Evolutionary conservation across 2,797 vertebrate genomes (phyloP), one percentile per base, ranked within the genome.

Genomic region (Macrochelys suwanniensis): DNA sequence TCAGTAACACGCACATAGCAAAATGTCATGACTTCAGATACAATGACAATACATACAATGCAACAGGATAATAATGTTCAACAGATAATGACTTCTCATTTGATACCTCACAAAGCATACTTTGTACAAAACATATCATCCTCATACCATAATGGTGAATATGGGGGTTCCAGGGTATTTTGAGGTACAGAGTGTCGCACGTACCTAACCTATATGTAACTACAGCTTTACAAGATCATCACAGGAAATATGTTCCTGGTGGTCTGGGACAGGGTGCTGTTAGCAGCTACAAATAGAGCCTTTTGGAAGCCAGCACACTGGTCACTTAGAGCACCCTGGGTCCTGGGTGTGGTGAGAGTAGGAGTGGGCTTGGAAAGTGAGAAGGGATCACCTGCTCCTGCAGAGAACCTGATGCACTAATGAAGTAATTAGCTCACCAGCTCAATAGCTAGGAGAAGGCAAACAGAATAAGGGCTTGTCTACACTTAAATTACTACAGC

Each of bases 231-330:
- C 78, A 89, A 82, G 47, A 53, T 88, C 74, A 86, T 79, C 74
- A 80, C 79, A 54, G 78, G 56, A 94, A 95, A 84, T 85, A 89
- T 92, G 95, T 84, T 95, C 94, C 91, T 96, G 94, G 80, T 95
- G 17, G 65, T 68, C n/a, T 37, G 65, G 21, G 65, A 65, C 13
- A 65, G 15, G 59, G 33, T n/a, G 59, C n/a, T 37, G 17, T 37
- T 23, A 37, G n/a, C 65, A 37, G 65, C 65, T 37, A 68, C n/a
- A 37, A 37, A 68, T 37, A 19, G 9, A 68, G 65, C 9, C 19
- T 68, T 68, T 37, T 37, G 9, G 9, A 68, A 68, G 65, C 65
- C n/a, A 19, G 9, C 17, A 21, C 5, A 11, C 65, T 68, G n/a
- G n/a, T 42, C 68, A 11, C n/a, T 42, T 11, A 42, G n/a, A 37